Conservation (phyloP, 2,888 invertebrate species). For the Spisula solida region DNA sequence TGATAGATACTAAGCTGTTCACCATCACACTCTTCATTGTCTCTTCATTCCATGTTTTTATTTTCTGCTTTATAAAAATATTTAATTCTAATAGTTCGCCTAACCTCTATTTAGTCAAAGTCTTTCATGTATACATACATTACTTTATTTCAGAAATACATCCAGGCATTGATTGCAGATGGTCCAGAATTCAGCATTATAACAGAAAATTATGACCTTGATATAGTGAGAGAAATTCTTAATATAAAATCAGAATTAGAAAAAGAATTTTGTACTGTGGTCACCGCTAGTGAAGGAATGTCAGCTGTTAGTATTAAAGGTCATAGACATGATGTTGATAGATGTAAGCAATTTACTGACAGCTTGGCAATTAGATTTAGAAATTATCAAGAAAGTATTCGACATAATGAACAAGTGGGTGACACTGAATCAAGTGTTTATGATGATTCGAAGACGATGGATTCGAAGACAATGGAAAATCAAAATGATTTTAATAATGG, state of each 20-base stretch:
- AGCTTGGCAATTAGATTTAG: not conserved
- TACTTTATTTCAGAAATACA: constrained; percentile 76
- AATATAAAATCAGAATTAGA: constrained; percentile 70
- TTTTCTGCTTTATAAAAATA: too few species aligned
- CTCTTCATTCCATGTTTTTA: too few species aligned
- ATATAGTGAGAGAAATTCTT: constrained; percentile 72
- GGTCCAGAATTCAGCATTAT: constrained; percentile 58
- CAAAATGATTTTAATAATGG: not conserved
- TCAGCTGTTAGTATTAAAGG: constrained; percentile 73
- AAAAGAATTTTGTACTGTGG: constrained; percentile 67
- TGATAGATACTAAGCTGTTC: too few species aligned
- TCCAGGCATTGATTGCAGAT: constrained; percentile 70
- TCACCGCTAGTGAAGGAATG: constrained; percentile 63
- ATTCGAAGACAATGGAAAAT: not conserved
- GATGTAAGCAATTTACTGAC: constrained; percentile 56
- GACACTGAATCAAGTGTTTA: not conserved
- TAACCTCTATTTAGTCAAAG: too few species aligned
- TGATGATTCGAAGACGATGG: not conserved
- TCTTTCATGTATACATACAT: not conserved
- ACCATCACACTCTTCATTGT: too few species aligned
- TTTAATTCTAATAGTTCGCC: too few species aligned
- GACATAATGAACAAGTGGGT: not conserved
- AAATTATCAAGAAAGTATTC: not conserved
- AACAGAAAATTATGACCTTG: constrained; percentile 54
- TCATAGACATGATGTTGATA: constrained; percentile 59